Conservation (phyloP, 2,888 invertebrate species). For the Dolichopus griseipennis region DNA sequence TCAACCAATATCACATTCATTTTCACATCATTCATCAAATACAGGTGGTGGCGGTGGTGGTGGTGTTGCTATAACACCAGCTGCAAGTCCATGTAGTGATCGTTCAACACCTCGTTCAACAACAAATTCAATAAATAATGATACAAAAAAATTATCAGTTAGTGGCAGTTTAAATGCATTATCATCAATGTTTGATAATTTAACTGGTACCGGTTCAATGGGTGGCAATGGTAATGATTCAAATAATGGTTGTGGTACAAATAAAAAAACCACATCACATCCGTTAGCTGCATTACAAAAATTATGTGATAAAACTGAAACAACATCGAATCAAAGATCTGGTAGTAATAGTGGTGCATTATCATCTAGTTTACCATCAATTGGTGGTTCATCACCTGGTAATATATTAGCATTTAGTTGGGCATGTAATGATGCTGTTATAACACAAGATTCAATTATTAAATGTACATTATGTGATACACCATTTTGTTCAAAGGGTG, state of each 20-base stretch:
- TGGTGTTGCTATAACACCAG: constrained; percentile 30
- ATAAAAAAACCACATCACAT: constrained; percentile 54
- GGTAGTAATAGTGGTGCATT: constrained; percentile 17
- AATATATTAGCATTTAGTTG: constrained; percentile 85
- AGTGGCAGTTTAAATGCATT: constrained; percentile 65
- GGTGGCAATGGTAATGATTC: constrained; percentile 23
- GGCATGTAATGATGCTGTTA: constrained; percentile 88
- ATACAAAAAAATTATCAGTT: constrained; percentile 45
- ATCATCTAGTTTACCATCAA: constrained; percentile 30
- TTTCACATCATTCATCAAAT: constrained; percentile 22
- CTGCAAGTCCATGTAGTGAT: constrained; percentile 67
- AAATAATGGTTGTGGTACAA: constrained; percentile 22
- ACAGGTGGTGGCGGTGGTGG: constrained; percentile 33
- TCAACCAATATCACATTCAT: constrained; percentile 37
- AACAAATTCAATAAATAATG: constrained; percentile 46
- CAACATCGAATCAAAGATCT: constrained; percentile 38
- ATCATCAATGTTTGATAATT: constrained; percentile 82
- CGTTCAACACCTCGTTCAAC: constrained; percentile 64
- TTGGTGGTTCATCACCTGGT: constrained; percentile 49
- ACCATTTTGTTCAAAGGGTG: constrained; percentile 92
- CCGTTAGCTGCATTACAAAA: constrained; percentile 92
- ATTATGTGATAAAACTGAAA: constrained; percentile 88
- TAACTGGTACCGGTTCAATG: constrained; percentile 50
- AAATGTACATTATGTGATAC: constrained; percentile 94
- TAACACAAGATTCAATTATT: constrained; percentile 79